These are phyloP conservation scores for Orchestes rusci DNA, from an alignment of 2,888 invertebrate species.

Conservation along the genomic window DNA sequence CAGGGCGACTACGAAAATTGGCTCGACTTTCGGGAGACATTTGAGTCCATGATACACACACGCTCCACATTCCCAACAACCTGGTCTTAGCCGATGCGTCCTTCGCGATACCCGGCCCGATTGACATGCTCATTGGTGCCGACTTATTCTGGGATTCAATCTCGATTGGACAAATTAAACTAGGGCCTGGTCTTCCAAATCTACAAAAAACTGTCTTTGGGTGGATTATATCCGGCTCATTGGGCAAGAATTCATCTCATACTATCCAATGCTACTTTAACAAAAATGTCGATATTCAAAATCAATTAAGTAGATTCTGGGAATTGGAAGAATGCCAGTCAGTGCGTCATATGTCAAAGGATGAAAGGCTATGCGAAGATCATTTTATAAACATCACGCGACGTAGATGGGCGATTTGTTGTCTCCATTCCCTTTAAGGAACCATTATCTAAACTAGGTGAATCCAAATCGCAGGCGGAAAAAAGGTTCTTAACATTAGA, in stretches of 20 bases:
- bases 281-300: constrained; percentile 1
- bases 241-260: neutral
- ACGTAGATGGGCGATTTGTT: constrained; percentile 1
- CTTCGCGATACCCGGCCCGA: neutral
- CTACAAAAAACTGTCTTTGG: constrained; percentile 5
- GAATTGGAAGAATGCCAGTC: neutral
- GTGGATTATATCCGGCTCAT: constrained; percentile 2
- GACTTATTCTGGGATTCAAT: constrained; percentile 1
- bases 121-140: constrained; percentile 5
- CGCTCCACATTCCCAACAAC: neutral
- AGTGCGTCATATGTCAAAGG: neutral
- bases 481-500: constrained; percentile 1
- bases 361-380: constrained; percentile 1
- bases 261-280: neutral
- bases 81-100: neutral
- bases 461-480: neutral
- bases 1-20: no score
- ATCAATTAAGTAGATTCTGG: constrained; percentile 1
- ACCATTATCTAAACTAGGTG: neutral
- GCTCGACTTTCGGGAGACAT: no score
- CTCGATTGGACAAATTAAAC: constrained; percentile 4
- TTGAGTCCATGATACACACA: no score
- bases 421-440: neutral
- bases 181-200: neutral
- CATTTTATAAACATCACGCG: constrained; percentile 2